Percentiles rank a stretch among this genome's conserved stretches.
Conservation (phyloP, 2,888 invertebrate genomes). For the Apodemia zela region DNA sequence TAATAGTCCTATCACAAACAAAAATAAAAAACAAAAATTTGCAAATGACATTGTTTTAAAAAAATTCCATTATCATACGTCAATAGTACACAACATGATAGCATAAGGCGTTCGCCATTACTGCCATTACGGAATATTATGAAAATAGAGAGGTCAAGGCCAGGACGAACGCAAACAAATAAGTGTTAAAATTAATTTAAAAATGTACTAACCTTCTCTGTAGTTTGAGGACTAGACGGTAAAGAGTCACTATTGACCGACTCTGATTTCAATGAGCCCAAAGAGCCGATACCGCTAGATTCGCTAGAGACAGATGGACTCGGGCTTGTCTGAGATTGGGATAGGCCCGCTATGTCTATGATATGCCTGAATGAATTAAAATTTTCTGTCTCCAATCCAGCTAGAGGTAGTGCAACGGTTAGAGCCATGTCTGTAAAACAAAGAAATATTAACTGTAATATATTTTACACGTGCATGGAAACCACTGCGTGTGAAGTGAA, state of each 20-base stretch:
- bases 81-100: constrained; percentile 66
- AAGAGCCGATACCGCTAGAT: constrained; percentile 82
- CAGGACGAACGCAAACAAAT: constrained; percentile 76
- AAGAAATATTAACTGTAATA: constrained; percentile 54
- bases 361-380: constrained; percentile 75
- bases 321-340: constrained; percentile 74
- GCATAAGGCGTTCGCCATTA: constrained; percentile 75
- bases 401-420: constrained; percentile 81
- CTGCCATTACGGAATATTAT: constrained; percentile 80
- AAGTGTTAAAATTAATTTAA: constrained; percentile 41
- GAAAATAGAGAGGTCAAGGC: constrained; percentile 80
- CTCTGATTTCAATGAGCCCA: constrained; percentile 76
- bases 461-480: constrained; percentile 70
- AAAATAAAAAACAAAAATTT: constrained; percentile 6
- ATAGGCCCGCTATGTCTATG: constrained; percentile 74
- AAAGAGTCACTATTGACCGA: constrained; percentile 71
- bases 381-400: constrained; percentile 77
- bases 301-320: constrained; percentile 81
- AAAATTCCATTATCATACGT: constrained; percentile 58
- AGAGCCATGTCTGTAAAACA: constrained; percentile 80
- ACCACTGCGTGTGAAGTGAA: constrained; percentile 55
- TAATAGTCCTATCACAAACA: constrained; percentile 17
- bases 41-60: constrained; percentile 26
- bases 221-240: constrained; percentile 76
- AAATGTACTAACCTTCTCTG: constrained; percentile 67